Evolutionary conservation across 1,140 invertebrate genomes (phyloP).

Genomic region (Forficula auricularia): DNA sequence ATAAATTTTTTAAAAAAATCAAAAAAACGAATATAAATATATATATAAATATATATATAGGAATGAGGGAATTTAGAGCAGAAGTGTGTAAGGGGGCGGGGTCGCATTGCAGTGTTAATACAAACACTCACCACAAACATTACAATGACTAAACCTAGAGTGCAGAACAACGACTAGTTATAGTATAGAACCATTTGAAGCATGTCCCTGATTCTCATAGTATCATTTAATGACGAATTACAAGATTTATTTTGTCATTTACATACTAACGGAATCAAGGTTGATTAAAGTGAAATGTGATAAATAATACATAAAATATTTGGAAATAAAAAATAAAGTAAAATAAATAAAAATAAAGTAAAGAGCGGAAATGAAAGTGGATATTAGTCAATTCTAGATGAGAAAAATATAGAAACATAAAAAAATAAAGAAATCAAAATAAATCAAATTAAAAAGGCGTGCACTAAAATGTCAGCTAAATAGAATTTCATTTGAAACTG

Average conservation of each 20-base stretch:
- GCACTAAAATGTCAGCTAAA: constrained; percentile 10
- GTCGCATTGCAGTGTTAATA: too few species aligned
- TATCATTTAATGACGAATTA: constrained; percentile 1
- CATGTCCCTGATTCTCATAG: too few species aligned
- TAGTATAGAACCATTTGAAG: too few species aligned
- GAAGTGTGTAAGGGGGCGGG: too few species aligned
- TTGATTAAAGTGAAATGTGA: constrained; percentile 2
- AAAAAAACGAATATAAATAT: too few species aligned
- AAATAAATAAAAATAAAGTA: constrained; percentile 4
- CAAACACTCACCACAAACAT: too few species aligned
- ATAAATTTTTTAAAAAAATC: too few species aligned
- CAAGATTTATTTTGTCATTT: neutral
- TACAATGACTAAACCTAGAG: too few species aligned
- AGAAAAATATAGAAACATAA: neutral
- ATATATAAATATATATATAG: too few species aligned
- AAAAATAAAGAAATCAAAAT: neutral
- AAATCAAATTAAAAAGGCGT: constrained; percentile 7
- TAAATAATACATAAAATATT: neutral
- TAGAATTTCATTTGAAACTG: constrained; percentile 9
- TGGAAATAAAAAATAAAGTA: constrained; percentile 1
- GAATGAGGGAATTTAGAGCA: too few species aligned
- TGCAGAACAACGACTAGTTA: too few species aligned
- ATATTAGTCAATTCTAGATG: neutral
- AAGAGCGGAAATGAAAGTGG: neutral
- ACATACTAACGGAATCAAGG: constrained; percentile 4